Conservation (phyloP, 2,888 invertebrate species). For the Epinotia nisella region DNA sequence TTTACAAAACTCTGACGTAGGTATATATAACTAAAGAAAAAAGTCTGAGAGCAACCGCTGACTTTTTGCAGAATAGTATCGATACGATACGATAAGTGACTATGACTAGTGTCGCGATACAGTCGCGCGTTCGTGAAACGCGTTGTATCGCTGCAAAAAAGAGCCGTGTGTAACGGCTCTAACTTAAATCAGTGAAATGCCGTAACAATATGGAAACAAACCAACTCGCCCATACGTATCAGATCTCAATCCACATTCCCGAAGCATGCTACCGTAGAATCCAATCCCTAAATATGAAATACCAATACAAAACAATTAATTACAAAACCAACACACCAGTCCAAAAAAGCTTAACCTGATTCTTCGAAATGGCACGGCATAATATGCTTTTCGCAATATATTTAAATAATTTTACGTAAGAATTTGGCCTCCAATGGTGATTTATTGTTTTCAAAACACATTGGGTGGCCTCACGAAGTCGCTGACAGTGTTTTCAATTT, state of each 20-base stretch:
- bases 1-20: too few species aligned
- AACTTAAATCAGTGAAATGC: neutral
- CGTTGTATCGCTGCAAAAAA: too few species aligned
- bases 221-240: slow-evolving; percentile 9
- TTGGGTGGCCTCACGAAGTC: neutral
- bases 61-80: too few species aligned
- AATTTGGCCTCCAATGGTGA: neutral
- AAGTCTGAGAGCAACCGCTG: too few species aligned
- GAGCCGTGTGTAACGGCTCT: too few species aligned
- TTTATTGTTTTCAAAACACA: neutral
- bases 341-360: neutral
- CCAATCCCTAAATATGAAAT: slow-evolving; percentile 8
- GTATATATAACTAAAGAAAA: too few species aligned
- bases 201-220: slow-evolving; percentile 25
- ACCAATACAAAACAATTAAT: neutral
- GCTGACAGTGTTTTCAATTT: too few species aligned
- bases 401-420: slow-evolving; percentile 17
- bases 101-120: too few species aligned
- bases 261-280: slow-evolving; percentile 25
- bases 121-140: too few species aligned
- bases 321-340: slow-evolving; percentile 4
- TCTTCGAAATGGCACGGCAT: slow-evolving; percentile 4
- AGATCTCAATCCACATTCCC: slow-evolving; percentile 22
- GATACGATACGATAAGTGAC: too few species aligned
- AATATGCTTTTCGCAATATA: slow-evolving; percentile 8